Evolutionary conservation across 92 coral and sea anemone genomes (phyloP).

Genomic region (Galaxea fascicularis): DNA sequence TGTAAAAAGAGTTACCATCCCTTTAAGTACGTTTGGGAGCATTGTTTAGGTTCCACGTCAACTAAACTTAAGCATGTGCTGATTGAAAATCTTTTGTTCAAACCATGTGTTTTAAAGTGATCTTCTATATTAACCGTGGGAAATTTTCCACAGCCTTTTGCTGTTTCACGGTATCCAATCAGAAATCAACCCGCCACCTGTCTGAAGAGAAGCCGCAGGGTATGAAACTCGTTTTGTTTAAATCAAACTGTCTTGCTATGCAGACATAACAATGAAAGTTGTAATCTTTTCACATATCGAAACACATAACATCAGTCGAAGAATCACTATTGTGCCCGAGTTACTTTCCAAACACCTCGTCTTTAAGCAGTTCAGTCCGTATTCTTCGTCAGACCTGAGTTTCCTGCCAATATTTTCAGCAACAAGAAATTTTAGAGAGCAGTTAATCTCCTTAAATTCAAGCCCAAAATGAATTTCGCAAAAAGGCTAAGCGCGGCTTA

Average conservation of each 20-base stretch:
- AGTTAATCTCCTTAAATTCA: neutral
- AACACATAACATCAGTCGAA: neutral
- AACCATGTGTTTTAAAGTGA: conserved; percentile 80
- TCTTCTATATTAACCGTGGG: conserved; percentile 78
- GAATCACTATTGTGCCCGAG: conserved; percentile 1
- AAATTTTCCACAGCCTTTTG: conserved; percentile 65
- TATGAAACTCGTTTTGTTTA: conserved; percentile 13
- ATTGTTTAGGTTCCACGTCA: conserved; percentile 51
- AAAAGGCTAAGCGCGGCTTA: neutral
- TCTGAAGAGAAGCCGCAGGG: conserved; percentile 22
- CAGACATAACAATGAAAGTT: conserved; percentile 3
- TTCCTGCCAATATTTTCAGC: neutral
- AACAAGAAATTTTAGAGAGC: neutral
- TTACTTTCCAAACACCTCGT: too few relatives aligned
- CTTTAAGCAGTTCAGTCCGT: too few relatives aligned
- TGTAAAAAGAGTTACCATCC: conserved; percentile 21
- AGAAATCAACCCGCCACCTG: conserved; percentile 64
- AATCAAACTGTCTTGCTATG: conserved; percentile 32
- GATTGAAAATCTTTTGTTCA: conserved; percentile 56
- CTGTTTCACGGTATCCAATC: conserved; percentile 59
- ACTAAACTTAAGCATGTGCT: conserved; percentile 74
- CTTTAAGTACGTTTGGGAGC: neutral
- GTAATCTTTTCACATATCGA: conserved; percentile 40
- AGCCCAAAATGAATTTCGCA: neutral
- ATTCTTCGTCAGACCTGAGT: neutral